A percentile compares a stretch with the other conserved stretches of the same genome.
These are phyloP conservation scores for Atherinosoma microstoma DNA, from an alignment of 2,797 vertebrate species.

Conservation along the genomic window DNA sequence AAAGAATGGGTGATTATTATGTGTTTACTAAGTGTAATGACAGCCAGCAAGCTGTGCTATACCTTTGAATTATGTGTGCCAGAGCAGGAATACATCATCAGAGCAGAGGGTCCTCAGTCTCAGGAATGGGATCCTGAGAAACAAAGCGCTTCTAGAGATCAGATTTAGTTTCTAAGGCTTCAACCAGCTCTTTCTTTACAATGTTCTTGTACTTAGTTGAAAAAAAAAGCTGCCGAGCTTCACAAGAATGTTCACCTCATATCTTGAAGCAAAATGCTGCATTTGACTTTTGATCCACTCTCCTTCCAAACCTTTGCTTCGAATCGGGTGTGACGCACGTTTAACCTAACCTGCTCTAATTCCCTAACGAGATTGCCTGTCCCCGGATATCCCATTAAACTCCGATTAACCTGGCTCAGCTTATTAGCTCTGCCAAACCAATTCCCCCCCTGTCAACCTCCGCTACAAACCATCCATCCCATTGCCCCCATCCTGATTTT, in stretches of 20 bases:
- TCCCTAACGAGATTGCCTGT: conserved; percentile 82
- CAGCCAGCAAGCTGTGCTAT: not conserved
- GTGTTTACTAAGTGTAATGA: not conserved
- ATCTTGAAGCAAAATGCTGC: not conserved
- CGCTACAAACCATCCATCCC: conserved; percentile 18
- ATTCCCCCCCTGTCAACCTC: conserved; percentile 63
- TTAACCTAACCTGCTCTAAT: conserved; percentile 77
- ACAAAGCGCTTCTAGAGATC: not conserved
- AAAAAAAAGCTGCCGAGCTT: not conserved
- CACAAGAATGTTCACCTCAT: not conserved
- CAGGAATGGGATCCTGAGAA: not conserved
- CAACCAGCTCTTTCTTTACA: not conserved
- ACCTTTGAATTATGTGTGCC: no score
- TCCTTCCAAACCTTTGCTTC: conserved; percentile 8
- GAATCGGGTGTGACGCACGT: conserved; percentile 77
- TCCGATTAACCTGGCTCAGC: conserved; percentile 83
- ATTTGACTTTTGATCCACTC: conserved; percentile 59
- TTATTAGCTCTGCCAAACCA: conserved; percentile 81
- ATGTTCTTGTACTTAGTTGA: no score
- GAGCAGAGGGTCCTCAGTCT: not conserved
- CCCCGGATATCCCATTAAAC: conserved; percentile 83
- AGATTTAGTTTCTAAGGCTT: not conserved
- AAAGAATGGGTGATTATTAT: not conserved
- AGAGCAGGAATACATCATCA: not conserved
- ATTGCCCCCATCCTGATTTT: not conserved